Evolutionary conservation across 1,140 invertebrate species (phyloP), one percentile per base, ranked within the genome.

Genomic region (Zaprionus lachaisei): DNA sequence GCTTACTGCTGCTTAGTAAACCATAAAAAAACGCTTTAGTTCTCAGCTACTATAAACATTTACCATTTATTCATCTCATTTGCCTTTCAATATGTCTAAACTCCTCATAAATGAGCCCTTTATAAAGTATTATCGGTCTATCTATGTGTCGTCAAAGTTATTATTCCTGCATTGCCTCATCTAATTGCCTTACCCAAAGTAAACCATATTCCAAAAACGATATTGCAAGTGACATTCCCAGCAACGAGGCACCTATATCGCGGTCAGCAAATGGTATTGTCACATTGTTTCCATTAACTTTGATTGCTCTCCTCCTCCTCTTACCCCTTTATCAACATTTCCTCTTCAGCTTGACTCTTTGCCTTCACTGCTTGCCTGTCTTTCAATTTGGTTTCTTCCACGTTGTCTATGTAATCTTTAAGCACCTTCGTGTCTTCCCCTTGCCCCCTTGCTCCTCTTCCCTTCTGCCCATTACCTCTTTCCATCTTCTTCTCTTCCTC

Each of bases 241-340:
- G 0, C n/a, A n/a, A 44, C 2, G 41, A 47, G 41, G 1, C 41
- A 17, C n/a, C n/a, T 47, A 17, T 47, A 47, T 47, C n/a, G 7
- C 9, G 41, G 6, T 47, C n/a, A 47, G n/a, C 66, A 72, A 83
- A 87, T 87, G 64, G 31, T 38, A 80, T 83, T 83, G 49, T 66
- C 72, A 76, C 71, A 64, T 44, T 49, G 28, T 49, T 61, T 61
- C 26, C 66, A 73, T 73, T 68, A 22, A 28, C 28, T 12, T n/a
- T 41, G 38, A n/a, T 41, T 6, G 14, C 31, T 15, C 0, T 0
- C 14, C 37, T 14, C 37, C 5, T 15, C 37, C 37, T 2, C 12
- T 14, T 37, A 14, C 34, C 37, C 14, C 14, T 38, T 15, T 34
- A 34, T 9, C 28, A 2, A 31, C 28, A 31, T 9, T 1, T 9